Evolutionary conservation across 1,140 invertebrate species (phyloP).

Genomic region (Agrilus planipennis): DNA sequence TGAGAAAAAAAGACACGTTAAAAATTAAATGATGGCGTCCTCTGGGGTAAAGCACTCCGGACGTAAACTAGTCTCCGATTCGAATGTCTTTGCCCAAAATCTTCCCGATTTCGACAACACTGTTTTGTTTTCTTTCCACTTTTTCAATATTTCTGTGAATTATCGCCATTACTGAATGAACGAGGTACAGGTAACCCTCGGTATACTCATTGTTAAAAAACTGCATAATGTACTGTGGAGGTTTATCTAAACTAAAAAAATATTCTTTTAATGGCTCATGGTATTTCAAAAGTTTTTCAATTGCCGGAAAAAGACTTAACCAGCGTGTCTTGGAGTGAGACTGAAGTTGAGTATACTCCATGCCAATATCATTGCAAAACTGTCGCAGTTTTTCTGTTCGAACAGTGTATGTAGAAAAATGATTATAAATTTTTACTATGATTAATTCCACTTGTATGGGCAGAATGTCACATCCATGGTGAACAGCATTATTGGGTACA

Average conservation of each 20-base stretch:
- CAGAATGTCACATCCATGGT: slow-evolving; percentile 3
- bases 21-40: no score
- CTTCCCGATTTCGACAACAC: no score
- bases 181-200: not conserved
- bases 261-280: not conserved
- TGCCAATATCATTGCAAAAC: not conserved
- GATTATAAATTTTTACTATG: slow-evolving; percentile 5
- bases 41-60: no score
- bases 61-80: no score
- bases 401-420: slow-evolving; percentile 9
- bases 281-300: slow-evolving; percentile 1
- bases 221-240: not conserved
- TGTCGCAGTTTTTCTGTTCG: slow-evolving; percentile 6
- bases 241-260: not conserved
- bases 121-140: no score
- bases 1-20: no score
- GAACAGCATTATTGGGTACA: slow-evolving; percentile 9
- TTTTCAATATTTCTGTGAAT: not conserved
- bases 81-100: no score
- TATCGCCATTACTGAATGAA: not conserved
- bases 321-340: not conserved
- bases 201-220: not conserved
- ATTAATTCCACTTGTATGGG: slow-evolving; percentile 9
- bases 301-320: not conserved
- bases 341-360: not conserved